These are phyloP conservation scores for Slavum lentiscoides DNA, from an alignment of 2,888 invertebrate species.

Conservation along the genomic window DNA sequence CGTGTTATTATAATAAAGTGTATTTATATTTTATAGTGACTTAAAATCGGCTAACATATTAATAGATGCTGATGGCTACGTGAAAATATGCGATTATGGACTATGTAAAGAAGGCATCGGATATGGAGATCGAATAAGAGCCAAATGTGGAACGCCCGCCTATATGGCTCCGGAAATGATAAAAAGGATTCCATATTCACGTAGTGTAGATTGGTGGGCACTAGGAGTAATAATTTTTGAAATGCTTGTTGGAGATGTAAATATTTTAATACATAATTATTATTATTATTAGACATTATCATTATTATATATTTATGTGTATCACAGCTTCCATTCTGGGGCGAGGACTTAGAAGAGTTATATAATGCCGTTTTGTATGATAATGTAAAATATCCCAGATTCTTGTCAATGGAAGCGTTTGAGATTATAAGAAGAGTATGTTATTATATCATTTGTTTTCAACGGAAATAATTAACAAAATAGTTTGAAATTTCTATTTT, in stretches of 20 bases:
- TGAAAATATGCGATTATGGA: constrained; percentile 99
- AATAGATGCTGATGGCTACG: constrained; percentile 96
- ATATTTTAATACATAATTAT: constrained; percentile 54
- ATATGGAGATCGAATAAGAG: constrained; percentile 94
- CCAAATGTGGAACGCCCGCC: constrained; percentile 98
- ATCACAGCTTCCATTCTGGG: constrained; percentile 91
- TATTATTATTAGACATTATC: too few species aligned
- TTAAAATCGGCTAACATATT: constrained; percentile 97
- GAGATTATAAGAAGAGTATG: constrained; percentile 95
- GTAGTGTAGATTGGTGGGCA: constrained; percentile 99
- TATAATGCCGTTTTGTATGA: constrained; percentile 99
- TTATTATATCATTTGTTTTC: constrained; percentile 9
- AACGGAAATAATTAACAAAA: background rate
- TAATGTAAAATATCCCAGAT: constrained; percentile 98
- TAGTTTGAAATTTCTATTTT: background rate
- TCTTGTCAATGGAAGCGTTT: constrained; percentile 94
- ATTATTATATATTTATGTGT: constrained; percentile 21
- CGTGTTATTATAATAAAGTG: background rate
- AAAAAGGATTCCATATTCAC: constrained; percentile 96
- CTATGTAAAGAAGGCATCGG: constrained; percentile 99
- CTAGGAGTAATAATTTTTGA: constrained; percentile 98
- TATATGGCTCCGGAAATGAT: constrained; percentile 98
- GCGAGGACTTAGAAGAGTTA: constrained; percentile 99
- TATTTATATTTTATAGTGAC: constrained; percentile 67
- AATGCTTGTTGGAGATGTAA: constrained; percentile 97